Conservation (phyloP, 2,888 invertebrate genomes). For the Allophyes oxyacanthae region DNA sequence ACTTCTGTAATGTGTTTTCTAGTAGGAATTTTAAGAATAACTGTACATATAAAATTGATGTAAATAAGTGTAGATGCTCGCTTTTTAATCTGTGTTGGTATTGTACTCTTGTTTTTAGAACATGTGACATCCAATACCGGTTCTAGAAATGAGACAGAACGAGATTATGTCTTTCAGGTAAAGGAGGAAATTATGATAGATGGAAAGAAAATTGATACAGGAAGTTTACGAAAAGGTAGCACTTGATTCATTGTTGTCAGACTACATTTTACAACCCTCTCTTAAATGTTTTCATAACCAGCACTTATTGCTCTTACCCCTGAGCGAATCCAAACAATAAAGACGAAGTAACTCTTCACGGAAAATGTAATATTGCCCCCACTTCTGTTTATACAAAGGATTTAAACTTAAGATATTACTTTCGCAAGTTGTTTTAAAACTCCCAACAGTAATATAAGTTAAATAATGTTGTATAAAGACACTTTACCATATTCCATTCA, state of each 20-base stretch:
- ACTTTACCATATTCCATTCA: constrained; percentile 10
- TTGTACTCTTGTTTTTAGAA: too few species aligned
- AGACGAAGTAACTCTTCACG: constrained; percentile 14
- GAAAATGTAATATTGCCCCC: constrained; percentile 31
- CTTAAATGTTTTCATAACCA: constrained; percentile 21
- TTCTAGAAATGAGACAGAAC: too few species aligned
- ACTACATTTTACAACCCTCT: constrained; percentile 10
- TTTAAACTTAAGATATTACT: constrained; percentile 52
- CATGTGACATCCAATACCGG: too few species aligned
- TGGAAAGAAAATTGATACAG: too few species aligned
- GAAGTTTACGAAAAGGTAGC: not conserved
- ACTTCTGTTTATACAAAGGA: constrained; percentile 36
- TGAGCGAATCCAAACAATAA: constrained; percentile 24
- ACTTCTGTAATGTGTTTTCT: constrained; percentile 27
- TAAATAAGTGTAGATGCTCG: constrained; percentile 7
- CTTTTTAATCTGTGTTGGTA: not conserved
- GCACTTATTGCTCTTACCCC: constrained; percentile 15
- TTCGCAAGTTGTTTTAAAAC: constrained; percentile 37
- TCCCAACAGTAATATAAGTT: constrained; percentile 35
- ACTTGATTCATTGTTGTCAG: not conserved
- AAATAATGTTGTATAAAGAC: constrained; percentile 26
- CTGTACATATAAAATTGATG: constrained; percentile 16
- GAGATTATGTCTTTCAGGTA: too few species aligned
- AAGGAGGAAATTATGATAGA: too few species aligned
- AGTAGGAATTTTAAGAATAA: constrained; percentile 19